Evolutionary conservation across 1,140 invertebrate genomes (phyloP).

Genomic region (Globodera ellingtonae): DNA sequence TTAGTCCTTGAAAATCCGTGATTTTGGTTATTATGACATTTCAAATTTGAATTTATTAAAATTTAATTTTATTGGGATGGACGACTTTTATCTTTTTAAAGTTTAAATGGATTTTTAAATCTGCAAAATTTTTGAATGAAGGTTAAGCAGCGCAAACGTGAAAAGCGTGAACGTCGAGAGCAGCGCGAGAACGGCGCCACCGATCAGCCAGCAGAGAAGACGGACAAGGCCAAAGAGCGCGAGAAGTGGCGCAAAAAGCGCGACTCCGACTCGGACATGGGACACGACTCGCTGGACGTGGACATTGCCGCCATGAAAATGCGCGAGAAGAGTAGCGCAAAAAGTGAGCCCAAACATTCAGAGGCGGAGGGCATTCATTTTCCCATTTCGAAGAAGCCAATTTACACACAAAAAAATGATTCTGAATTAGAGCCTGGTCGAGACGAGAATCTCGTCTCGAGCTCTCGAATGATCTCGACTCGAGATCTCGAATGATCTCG

Average conservation of each 20-base stretch:
- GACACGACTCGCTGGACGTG: conserved; percentile 6
- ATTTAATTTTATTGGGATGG: too few species aligned
- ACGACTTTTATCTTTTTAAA: too few species aligned
- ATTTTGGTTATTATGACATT: too few species aligned
- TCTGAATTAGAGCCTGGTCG: too few species aligned
- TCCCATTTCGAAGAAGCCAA: neutral
- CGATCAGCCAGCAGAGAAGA: neutral
- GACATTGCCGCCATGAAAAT: conserved; percentile 14
- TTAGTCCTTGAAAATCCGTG: too few species aligned
- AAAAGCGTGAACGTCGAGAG: conserved; percentile 1
- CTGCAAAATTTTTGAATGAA: too few species aligned
- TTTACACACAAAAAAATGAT: conserved; percentile 23
- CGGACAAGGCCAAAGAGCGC: conserved; percentile 10
- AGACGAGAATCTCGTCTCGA: too few species aligned
- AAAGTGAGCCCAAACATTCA: neutral
- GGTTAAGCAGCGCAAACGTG: conserved; percentile 24
- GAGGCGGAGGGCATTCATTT: too few species aligned
- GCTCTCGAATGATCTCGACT: too few species aligned
- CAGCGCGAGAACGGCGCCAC: neutral
- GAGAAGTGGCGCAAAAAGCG: conserved; percentile 11
- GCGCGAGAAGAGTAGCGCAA: conserved; percentile 17
- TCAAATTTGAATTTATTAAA: too few species aligned
- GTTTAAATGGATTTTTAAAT: too few species aligned
- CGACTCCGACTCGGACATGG: conserved; percentile 8
- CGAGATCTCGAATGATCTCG: too few species aligned